Evolutionary conservation across 2,888 invertebrate species (phyloP).

Genomic region (Lepeophtheirus nordmannii): DNA sequence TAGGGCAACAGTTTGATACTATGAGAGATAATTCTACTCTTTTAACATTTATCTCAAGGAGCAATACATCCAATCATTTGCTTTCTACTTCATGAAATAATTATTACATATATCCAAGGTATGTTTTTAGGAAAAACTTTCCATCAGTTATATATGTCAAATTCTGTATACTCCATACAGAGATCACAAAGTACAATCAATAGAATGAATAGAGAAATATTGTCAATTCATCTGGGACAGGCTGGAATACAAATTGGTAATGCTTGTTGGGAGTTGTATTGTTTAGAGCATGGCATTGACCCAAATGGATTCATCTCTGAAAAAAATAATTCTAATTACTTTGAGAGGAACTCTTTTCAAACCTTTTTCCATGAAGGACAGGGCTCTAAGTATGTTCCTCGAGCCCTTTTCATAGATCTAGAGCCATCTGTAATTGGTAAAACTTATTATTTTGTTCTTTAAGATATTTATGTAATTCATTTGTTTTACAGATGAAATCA

Average conservation of each 20-base stretch:
- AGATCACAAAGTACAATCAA: too few species aligned
- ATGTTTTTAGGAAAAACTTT: too few species aligned
- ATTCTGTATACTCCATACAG: too few species aligned
- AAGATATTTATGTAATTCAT: neutral
- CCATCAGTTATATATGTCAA: too few species aligned
- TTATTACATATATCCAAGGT: too few species aligned
- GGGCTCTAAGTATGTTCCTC: neutral
- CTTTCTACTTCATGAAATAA: too few species aligned
- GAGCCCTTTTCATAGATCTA: slow-evolving; percentile 36
- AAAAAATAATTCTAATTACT: neutral
- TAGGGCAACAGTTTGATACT: too few species aligned
- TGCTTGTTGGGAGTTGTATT: neutral
- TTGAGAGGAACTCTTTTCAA: neutral
- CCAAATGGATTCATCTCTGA: neutral
- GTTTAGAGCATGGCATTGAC: neutral
- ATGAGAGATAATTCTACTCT: too few species aligned
- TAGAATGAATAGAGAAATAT: slow-evolving; percentile 17
- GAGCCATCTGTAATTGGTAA: neutral
- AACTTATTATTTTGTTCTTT: neutral
- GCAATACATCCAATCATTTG: too few species aligned
- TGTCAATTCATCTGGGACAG: neutral
- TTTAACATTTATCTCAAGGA: too few species aligned
- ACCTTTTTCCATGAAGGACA: neutral
- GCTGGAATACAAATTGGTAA: slow-evolving; percentile 32
- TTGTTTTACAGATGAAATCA: neutral